Conservation (phyloP, 2,113 vertebrate species). For the Dermatemys mawii region DNA sequence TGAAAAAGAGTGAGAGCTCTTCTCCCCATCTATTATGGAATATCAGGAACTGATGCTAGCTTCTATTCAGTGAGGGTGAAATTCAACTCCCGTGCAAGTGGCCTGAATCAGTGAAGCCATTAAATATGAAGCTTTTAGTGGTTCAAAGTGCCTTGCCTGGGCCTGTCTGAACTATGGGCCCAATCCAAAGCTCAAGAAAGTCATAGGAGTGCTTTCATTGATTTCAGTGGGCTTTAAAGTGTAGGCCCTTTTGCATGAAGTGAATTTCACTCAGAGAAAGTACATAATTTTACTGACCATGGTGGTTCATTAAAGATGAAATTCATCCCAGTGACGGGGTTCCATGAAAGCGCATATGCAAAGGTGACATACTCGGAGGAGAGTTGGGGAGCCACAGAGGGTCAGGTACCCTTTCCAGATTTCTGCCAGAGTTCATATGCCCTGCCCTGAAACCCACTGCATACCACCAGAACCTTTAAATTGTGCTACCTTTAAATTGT, state of each 20-base stretch:
- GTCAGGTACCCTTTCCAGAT: background rate
- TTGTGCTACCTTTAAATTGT: background rate
- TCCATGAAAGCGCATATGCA: background rate
- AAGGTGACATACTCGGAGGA: background rate
- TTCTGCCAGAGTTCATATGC: background rate
- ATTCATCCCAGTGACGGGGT: background rate
- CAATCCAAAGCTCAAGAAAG: background rate
- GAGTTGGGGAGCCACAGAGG: too few species aligned
- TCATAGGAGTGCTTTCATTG: background rate
- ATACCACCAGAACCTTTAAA: background rate
- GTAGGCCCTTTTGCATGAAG: background rate
- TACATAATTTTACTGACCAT: background rate
- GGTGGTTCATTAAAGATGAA: background rate
- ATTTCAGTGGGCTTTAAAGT: background rate
- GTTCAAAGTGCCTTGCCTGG: background rate
- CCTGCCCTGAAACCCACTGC: background rate
- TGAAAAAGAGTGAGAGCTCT: background rate
- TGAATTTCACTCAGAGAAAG: background rate
- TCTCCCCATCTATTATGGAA: background rate
- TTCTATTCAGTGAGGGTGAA: background rate
- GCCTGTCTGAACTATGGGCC: background rate
- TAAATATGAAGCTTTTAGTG: background rate
- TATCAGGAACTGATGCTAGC: rapidly evolving
- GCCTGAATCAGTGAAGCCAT: background rate
- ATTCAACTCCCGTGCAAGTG: background rate